phyloP scores from a whole-genome alignment of 2,113 vertebrate genomes.

The Lepisosteus oculatus region DNA sequence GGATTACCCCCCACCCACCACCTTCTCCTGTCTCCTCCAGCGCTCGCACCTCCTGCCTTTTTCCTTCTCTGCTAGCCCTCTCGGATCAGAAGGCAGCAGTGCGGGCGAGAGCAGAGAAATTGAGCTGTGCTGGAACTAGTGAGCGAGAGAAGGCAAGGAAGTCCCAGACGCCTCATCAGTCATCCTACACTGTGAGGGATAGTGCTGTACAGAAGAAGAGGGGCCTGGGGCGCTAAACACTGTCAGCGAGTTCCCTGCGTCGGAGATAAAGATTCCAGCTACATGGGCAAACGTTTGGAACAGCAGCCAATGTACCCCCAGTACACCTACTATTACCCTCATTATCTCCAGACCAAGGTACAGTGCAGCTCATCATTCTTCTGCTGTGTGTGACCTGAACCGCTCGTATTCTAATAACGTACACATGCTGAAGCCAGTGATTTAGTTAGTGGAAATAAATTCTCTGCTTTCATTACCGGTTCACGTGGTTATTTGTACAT shows the following conservation, averaged over 20 bases:
- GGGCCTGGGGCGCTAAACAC: constrained; percentile 68
- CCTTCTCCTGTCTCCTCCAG: neutral
- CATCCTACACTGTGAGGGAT: constrained; percentile 67
- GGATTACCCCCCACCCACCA: constrained; percentile 25
- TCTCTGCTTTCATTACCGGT: constrained; percentile 12
- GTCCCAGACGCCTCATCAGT: constrained; percentile 59
- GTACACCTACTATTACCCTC: constrained; percentile 98
- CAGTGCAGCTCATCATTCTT: constrained; percentile 42
- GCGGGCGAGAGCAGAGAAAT: constrained; percentile 18
- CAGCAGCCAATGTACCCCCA: constrained; percentile 99
- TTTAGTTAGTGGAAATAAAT: constrained; percentile 31
- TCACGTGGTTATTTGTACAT: neutral
- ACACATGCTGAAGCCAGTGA: constrained; percentile 38
- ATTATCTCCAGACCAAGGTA: constrained; percentile 98
- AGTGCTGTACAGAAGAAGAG: constrained; percentile 65
- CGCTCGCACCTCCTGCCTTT: neutral
- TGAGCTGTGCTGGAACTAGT: constrained; percentile 53
- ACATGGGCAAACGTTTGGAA: constrained; percentile 99
- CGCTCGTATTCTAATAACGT: constrained; percentile 35
- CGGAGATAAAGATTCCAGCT: constrained; percentile 93
- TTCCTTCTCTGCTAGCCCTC: constrained; percentile 35
- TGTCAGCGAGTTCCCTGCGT: constrained; percentile 80
- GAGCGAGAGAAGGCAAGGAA: constrained; percentile 48
- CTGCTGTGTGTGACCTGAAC: constrained; percentile 15
- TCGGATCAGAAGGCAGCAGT: constrained; percentile 9